A percentile compares a stretch with the other conserved stretches of the same genome.
Conservation (phyloP, 1,140 invertebrate genomes). For the Doryteuthis pealeii region DNA sequence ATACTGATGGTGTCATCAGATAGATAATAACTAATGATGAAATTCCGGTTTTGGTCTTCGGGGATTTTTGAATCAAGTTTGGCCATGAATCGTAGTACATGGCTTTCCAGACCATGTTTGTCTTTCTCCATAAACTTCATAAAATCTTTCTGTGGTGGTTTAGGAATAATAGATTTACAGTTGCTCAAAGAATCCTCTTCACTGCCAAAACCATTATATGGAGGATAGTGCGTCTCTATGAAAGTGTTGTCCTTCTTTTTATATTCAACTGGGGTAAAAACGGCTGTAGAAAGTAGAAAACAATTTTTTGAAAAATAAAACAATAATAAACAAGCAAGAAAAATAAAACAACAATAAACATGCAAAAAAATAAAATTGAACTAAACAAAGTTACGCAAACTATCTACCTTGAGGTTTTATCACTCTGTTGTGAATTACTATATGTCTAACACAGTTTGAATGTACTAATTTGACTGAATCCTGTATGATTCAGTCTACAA, state of each 20-base stretch:
- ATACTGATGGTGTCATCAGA: constrained; percentile 82
- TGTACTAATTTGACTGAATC: no score
- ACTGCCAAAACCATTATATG: constrained; percentile 61
- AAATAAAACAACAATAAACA: no score
- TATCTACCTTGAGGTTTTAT: no score
- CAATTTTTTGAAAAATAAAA: no score
- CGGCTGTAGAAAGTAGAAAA: constrained; percentile 50
- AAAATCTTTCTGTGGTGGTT: constrained; percentile 58
- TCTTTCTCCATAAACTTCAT: constrained; percentile 61
- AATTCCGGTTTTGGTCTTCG: constrained; percentile 70
- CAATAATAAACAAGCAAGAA: no score
- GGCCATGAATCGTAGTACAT: constrained; percentile 78
- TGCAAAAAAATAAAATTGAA: no score
- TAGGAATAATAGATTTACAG: constrained; percentile 55
- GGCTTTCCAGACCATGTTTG: constrained; percentile 71
- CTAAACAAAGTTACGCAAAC: no score
- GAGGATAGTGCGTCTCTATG: constrained; percentile 42
- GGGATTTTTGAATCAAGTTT: constrained; percentile 71
- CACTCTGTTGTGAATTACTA: no score
- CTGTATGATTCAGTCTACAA: no score
- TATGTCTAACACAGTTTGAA: no score
- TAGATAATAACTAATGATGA: constrained; percentile 80
- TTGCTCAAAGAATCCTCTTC: constrained; percentile 61
- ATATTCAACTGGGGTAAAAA: constrained; percentile 46
- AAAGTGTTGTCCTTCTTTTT: constrained; percentile 21